A percentile compares a stretch with the other conserved stretches of the same genome.
phyloP scores from a whole-genome alignment of 2,113 vertebrate species.

The Antennarius striatus region DNA sequence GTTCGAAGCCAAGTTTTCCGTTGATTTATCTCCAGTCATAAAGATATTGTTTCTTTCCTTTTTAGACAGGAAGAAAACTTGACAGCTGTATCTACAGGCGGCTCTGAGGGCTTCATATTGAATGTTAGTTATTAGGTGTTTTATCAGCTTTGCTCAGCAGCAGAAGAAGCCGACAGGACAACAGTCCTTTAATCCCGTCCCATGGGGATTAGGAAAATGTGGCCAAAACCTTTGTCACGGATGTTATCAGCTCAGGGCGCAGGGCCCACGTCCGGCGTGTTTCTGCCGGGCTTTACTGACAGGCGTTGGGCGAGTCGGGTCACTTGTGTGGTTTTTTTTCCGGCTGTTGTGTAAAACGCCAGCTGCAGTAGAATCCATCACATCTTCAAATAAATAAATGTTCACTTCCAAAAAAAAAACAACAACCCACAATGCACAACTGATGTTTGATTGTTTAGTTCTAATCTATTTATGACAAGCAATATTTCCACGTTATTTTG shows the following conservation, averaged over 20 bases:
- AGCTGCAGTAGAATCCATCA: too few species aligned
- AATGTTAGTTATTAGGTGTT: constrained; percentile 13
- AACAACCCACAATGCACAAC: too few species aligned
- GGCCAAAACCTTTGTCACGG: constrained; percentile 20
- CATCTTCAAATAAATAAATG: too few species aligned
- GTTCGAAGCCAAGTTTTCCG: too few species aligned
- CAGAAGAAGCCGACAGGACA: constrained; percentile 20
- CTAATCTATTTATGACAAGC: too few species aligned
- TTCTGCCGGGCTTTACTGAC: constrained; percentile 2
- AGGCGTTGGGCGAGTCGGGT: too few species aligned
- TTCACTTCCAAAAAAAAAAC: too few species aligned
- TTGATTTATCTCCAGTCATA: too few species aligned
- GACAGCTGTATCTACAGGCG: constrained; percentile 8
- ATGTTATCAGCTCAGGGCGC: constrained; percentile 32
- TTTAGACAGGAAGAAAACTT: constrained; percentile 1
- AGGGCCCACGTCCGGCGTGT: not conserved
- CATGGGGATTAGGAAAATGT: constrained; percentile 29
- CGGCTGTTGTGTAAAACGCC: too few species aligned
- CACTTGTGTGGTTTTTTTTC: too few species aligned
- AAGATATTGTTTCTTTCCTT: not conserved
- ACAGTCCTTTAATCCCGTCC: constrained; percentile 44
- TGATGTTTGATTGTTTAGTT: too few species aligned
- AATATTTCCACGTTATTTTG: not conserved
- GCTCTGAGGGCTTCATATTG: not conserved
- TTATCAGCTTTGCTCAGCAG: constrained; percentile 33